Base-by-base conservation (phyloP, 2,797 vertebrate species). In the Austrolebias charrua region DNA sequence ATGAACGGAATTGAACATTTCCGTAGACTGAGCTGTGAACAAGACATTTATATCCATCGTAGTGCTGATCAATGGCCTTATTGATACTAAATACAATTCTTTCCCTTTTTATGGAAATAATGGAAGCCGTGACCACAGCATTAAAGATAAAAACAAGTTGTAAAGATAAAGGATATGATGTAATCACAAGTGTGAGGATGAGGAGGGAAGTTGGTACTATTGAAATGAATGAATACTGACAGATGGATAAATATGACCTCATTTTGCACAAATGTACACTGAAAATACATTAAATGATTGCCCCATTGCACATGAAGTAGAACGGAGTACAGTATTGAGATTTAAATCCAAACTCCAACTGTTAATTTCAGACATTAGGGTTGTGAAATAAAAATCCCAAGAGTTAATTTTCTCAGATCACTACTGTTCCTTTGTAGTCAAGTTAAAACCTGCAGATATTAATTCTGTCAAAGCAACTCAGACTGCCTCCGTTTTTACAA, bases 221-320 rank as follows among this genome's bases (percentile, higher is more conserved):
- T 75, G 60, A 73, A 76, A 76, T 53, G 40, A 83, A 70, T 54
- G 80, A 86, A 88, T 81, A 86, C 84, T 86, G 77, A 82, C 47
- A 54, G 61, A 47, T 45, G 35, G 35, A 38, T 38, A 38, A 38
- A 38, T 38, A 38, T 38, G 3, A 10, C 10, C 50, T 62, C 38
- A 72, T 20, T 63, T 55, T 38, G 75, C 55, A 69, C 29, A 70
- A 69, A 74, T 48, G 55, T 62, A 76, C 61, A 57, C 45, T 7
- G 18, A 28, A 55, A 48, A 38, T 61, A 53, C 54, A 33, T 77
- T 28, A 63, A 63, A 65, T 46, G 29, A 75, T 60, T 48, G 24
- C 54, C 55, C 73, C 61, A 72, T 60, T 82, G 72, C 85, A 83
- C 74, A 64, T 62, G 71, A 29, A 50, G 60, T 55, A 69, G 74